Base-by-base conservation (phyloP, 2,797 vertebrate genomes). In the Anabacerthia variegaticeps region DNA sequence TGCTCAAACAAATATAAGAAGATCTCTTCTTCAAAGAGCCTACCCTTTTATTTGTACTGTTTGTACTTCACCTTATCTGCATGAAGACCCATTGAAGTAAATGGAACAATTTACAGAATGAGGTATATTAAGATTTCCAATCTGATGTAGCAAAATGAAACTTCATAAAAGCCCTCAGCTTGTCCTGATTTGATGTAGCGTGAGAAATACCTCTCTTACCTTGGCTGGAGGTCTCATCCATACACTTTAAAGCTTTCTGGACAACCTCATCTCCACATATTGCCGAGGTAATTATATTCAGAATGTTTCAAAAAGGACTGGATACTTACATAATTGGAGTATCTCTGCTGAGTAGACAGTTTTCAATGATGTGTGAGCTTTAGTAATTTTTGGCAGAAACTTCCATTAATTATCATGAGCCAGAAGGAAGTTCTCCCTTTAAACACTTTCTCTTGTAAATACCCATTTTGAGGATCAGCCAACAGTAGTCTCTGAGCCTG, bases 281-380 rank as follows among this genome's bases (percentile, higher is more conserved):
- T 85, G 85, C 72, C 21, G 63, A 76, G 37, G 56, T 30, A 92
- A 65, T 92, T 82, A 59, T n/a, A 63, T 51, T 61, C 63, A 26
- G 49, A 80, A 61, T 52, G 59, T 67, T 97, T 87, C 68, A 74
- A 36, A 92, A 65, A 74, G 49, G 37, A 65, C 46, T 68, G 56
- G 52, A 71, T 58, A 85, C 81, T 96, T 67, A 79, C 7, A 54
- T 73, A 87, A 95, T 91, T 92, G 73, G 63, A 89, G 24, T 58
- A 85, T 71, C 74, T 61, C 1, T 44, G 93, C 77, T 87, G 86
- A 95, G 41, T 34, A 80, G 92, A 85, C 75, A 56, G n/a, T 56
- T 93, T 87, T 22, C 82, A 88, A 87, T 32, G 8, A 87, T 34
- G 28, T 62, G 71, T 3, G 14, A 95, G 61, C n/a, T 91, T 92